A percentile compares a stretch with the other conserved stretches of the same genome.
These are phyloP conservation scores for Drosophila bocki DNA, from an alignment of 1,140 invertebrate genomes.

Conservation along the genomic window DNA sequence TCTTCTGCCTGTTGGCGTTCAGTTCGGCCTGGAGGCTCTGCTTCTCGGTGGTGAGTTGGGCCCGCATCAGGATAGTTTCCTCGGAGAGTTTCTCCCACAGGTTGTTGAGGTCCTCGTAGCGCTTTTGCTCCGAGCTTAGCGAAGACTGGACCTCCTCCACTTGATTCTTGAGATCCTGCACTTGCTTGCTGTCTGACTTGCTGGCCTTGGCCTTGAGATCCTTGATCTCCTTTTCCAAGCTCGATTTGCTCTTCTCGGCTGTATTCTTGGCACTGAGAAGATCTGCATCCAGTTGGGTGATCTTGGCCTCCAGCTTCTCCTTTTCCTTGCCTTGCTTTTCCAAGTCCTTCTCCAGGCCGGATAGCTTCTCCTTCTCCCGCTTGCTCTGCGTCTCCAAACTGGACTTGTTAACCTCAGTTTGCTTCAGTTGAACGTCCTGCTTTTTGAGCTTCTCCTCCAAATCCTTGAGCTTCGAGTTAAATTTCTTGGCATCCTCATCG, in stretches of 20 bases:
- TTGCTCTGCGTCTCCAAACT: conserved; percentile 69
- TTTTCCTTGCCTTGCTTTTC: conserved; percentile 87
- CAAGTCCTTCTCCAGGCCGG: conserved; percentile 88
- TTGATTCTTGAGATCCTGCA: conserved; percentile 88
- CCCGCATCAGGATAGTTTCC: conserved; percentile 92
- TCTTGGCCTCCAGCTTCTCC: conserved; percentile 73
- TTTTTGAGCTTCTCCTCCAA: conserved; percentile 82
- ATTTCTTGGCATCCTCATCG: conserved; percentile 74
- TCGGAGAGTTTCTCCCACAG: conserved; percentile 94
- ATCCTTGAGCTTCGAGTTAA: conserved; percentile 70
- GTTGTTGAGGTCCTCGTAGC: conserved; percentile 91
- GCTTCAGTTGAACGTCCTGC: conserved; percentile 73
- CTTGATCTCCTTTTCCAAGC: conserved; percentile 86
- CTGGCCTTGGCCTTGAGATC: conserved; percentile 86
- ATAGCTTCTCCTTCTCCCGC: conserved; percentile 86
- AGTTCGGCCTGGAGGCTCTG: conserved; percentile 87
- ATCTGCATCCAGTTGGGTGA: conserved; percentile 83
- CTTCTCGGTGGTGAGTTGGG: conserved; percentile 91
- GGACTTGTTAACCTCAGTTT: conserved; percentile 63
- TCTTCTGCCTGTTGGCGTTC: conserved; percentile 65
- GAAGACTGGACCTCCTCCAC: conserved; percentile 88
- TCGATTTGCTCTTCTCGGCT: conserved; percentile 85
- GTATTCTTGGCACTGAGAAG: conserved; percentile 86
- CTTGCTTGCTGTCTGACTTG: conserved; percentile 86
- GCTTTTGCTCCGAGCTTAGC: conserved; percentile 88